These are phyloP conservation scores for Drosophila azteca DNA, from an alignment of 1,140 invertebrate genomes.

Conservation along the genomic window DNA sequence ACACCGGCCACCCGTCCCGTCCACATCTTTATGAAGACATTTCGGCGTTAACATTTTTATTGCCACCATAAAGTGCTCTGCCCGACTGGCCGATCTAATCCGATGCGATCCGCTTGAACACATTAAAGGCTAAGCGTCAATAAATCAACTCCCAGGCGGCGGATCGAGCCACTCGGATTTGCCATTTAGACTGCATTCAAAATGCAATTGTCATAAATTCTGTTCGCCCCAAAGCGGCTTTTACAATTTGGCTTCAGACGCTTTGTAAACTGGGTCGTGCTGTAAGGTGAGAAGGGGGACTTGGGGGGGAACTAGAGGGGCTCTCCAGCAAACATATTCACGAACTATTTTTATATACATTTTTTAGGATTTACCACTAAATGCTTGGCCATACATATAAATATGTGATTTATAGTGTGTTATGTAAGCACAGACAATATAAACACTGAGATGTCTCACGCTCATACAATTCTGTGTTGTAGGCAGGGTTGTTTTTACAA, in stretches of 20 bases:
- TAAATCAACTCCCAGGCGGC: constrained; percentile 56
- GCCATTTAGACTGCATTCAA: constrained; percentile 63
- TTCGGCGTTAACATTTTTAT: constrained; percentile 57
- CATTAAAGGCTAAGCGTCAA: constrained; percentile 60
- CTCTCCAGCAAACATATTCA: constrained; percentile 9
- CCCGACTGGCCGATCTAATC: constrained; percentile 16
- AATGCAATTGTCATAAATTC: constrained; percentile 71
- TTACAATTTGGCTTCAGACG: constrained; percentile 29
- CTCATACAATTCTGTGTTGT: too few relatives aligned
- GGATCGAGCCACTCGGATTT: constrained; percentile 41
- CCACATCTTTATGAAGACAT: constrained; percentile 51
- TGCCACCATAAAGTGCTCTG: constrained; percentile 44
- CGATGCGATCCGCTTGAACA: constrained; percentile 35
- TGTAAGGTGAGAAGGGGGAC: constrained; percentile 8
- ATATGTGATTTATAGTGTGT: constrained; percentile 2
- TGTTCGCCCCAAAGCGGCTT: constrained; percentile 29
- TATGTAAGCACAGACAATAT: too few relatives aligned
- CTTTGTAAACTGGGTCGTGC: constrained; percentile 60
- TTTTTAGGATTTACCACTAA: too few relatives aligned
- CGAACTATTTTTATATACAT: constrained; percentile 14
- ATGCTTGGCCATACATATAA: too few relatives aligned
- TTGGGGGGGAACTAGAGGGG: too few relatives aligned
- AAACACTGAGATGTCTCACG: too few relatives aligned
- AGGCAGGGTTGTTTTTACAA: too few relatives aligned
- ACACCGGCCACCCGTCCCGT: constrained; percentile 1